Conservation (phyloP, 2,797 vertebrate genomes). For the Huso huso region DNA sequence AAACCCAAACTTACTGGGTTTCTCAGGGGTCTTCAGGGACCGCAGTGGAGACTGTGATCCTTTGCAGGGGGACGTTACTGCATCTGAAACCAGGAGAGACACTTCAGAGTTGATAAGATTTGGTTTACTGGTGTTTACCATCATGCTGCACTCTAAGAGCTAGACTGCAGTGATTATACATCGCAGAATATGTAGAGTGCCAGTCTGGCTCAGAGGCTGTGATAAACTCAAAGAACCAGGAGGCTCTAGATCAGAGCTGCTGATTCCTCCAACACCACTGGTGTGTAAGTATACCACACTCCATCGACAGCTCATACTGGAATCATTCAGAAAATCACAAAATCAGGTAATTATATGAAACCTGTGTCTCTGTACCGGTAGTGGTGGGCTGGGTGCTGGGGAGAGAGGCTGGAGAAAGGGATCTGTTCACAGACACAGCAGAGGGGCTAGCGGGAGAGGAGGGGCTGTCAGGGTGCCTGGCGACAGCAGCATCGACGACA, state of each 20-base stretch:
- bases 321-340: neutral
- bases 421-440: constrained; percentile 44
- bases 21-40: constrained; percentile 23
- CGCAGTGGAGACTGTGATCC: constrained; percentile 10
- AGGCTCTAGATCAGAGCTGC: neutral
- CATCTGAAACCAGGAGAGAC: neutral
- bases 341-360: too few relatives aligned
- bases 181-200: too few relatives aligned
- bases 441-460: constrained; percentile 45
- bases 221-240: neutral
- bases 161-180: too few relatives aligned
- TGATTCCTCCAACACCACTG: too few relatives aligned
- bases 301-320: neutral
- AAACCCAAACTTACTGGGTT: constrained; percentile 47
- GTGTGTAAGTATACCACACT: neutral
- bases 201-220: too few relatives aligned
- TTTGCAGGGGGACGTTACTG: constrained; percentile 9
- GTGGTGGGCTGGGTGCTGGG: constrained; percentile 26
- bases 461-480: constrained; percentile 34
- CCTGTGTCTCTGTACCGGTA: constrained; percentile 30
- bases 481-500: constrained; percentile 35
- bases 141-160: too few relatives aligned
- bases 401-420: constrained; percentile 18
- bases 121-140: too few relatives aligned
- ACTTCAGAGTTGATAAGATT: too few relatives aligned